phyloP scores from a whole-genome alignment of 2,888 invertebrate genomes.

The Eupithecia inturbata region DNA sequence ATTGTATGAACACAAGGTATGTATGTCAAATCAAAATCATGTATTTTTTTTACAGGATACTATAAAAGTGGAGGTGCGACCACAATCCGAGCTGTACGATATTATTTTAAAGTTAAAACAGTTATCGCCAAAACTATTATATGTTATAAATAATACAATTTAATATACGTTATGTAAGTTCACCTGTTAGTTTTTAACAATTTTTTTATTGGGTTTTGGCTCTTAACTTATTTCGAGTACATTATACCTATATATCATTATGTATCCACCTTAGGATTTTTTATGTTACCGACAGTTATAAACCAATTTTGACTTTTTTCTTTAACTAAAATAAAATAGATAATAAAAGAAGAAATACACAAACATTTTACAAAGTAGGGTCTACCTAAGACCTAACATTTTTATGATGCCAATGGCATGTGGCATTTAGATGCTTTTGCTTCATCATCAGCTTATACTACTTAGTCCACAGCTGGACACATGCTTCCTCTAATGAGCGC shows the following conservation, averaged over 20 bases:
- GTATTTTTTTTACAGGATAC: slow-evolving; percentile 52
- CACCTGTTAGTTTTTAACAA: not conserved
- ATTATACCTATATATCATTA: not conserved
- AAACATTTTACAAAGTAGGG: not conserved
- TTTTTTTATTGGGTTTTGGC: not conserved
- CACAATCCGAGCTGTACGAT: slow-evolving; percentile 62
- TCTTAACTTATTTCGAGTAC: not conserved
- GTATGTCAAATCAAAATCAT: not conserved
- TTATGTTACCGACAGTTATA: not conserved
- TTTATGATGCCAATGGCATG: too few relatives aligned
- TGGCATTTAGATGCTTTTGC: too few relatives aligned
- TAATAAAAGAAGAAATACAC: too few relatives aligned
- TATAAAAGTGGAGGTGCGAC: slow-evolving; percentile 56
- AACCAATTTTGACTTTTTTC: too few relatives aligned
- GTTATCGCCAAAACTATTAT: slow-evolving; percentile 64
- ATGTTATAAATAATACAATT: slow-evolving; percentile 64
- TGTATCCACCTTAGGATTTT: not conserved
- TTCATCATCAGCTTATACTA: too few relatives aligned
- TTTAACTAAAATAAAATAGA: too few relatives aligned
- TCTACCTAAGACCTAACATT: too few relatives aligned
- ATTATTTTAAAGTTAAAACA: slow-evolving; percentile 56
- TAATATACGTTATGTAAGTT: not conserved
- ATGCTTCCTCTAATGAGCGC: too few relatives aligned
- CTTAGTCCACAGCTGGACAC: too few relatives aligned
- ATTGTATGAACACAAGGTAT: too few relatives aligned